These are phyloP conservation scores for Numenius phaeopus DNA, from an alignment of 2,797 vertebrate genomes.

Conservation along the genomic window DNA sequence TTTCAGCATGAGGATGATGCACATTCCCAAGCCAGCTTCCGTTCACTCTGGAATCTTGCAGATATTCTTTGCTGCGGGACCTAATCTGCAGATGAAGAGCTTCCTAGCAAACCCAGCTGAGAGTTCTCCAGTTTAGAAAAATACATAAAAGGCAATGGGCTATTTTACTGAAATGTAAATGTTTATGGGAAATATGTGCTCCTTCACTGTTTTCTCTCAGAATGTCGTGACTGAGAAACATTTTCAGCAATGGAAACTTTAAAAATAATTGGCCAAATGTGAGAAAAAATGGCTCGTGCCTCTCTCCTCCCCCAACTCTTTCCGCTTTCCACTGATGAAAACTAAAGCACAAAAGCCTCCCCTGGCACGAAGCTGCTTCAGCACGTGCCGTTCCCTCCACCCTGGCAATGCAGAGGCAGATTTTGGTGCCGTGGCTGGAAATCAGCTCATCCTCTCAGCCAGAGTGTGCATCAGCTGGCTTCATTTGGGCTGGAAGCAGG, in stretches of 20 bases:
- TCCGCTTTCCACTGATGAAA: not conserved
- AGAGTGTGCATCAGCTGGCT: fast-evolving
- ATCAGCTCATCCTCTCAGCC: fast-evolving
- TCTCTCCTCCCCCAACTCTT: not conserved
- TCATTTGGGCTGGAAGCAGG: not conserved
- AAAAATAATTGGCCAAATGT: not conserved
- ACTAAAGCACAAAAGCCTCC: not conserved
- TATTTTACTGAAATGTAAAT: not conserved
- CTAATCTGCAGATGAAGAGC: not conserved
- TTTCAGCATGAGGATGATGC: not conserved
- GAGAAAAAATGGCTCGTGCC: not conserved
- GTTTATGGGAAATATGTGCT: not conserved
- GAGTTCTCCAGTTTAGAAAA: not conserved
- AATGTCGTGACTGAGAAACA: fast-evolving
- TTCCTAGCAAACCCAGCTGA: not conserved
- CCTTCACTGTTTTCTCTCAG: not conserved
- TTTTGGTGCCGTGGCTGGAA: not conserved
- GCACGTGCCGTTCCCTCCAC: fast-evolving
- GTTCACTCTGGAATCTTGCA: not conserved
- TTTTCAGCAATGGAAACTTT: not conserved
- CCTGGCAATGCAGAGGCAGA: fast-evolving
- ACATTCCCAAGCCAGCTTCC: not conserved
- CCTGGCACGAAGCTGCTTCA: fast-evolving
- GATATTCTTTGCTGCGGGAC: not conserved
- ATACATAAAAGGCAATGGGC: not conserved